These are phyloP conservation scores for Chymomyza costata DNA, from an alignment of 1,140 invertebrate genomes.

Conservation along the genomic window DNA sequence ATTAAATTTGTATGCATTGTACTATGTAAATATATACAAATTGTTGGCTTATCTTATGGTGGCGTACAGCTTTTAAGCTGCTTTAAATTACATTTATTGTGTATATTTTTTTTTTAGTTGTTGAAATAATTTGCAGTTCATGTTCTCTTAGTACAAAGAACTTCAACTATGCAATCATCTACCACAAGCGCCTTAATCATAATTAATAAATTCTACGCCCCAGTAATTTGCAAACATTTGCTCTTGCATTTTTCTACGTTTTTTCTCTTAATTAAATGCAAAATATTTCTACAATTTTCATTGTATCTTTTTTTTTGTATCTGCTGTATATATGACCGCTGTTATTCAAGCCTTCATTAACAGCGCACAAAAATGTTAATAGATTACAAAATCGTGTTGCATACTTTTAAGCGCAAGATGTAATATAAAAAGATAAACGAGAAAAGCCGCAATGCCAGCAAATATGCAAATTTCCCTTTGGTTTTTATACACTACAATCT, in stretches of 20 bases:
- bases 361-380: slow-evolving; percentile 53
- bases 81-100: too few species aligned
- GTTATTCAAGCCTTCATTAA: slow-evolving; percentile 40
- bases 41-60: too few species aligned
- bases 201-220: slow-evolving; percentile 52
- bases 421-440: slow-evolving; percentile 1
- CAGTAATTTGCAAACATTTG: slow-evolving; percentile 58
- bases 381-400: slow-evolving; percentile 30
- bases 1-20: too few species aligned
- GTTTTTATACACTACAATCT: too few species aligned
- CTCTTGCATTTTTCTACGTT: slow-evolving; percentile 29
- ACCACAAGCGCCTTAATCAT: slow-evolving; percentile 31
- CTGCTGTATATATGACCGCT: neutral
- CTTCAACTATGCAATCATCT: too few species aligned
- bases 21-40: too few species aligned
- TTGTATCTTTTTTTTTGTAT: slow-evolving; percentile 14
- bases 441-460: slow-evolving; percentile 27
- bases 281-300: slow-evolving; percentile 28
- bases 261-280: slow-evolving; percentile 46
- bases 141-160: too few species aligned
- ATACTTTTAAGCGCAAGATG: neutral
- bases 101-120: too few species aligned
- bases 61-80: too few species aligned
- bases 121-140: too few species aligned
- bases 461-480: slow-evolving; percentile 48